phyloP scores from a whole-genome alignment of 2,797 vertebrate genomes.

The Sebastes wilsoni region DNA sequence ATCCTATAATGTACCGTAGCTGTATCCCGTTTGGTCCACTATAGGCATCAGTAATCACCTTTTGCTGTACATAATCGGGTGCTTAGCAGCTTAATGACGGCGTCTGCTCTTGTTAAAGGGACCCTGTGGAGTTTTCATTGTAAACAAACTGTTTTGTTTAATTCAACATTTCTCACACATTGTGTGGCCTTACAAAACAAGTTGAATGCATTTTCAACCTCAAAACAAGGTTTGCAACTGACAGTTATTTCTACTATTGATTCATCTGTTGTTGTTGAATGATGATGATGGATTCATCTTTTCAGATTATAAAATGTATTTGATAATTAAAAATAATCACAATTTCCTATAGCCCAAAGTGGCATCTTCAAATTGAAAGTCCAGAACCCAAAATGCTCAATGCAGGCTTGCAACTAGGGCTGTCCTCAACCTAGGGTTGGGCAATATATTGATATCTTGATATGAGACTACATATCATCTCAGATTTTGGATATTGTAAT shows the following conservation, averaged over 20 bases:
- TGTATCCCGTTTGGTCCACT: not conserved
- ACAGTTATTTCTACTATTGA: not conserved
- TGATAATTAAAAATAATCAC: not conserved
- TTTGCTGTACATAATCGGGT: not conserved
- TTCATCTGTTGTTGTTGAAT: not conserved
- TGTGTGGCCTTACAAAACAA: not conserved
- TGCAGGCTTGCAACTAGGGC: not conserved
- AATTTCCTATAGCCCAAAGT: not conserved
- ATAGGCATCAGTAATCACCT: not conserved
- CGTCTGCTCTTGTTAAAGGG: not conserved
- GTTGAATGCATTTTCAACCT: not conserved
- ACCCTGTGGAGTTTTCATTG: not conserved
- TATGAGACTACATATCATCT: too few relatives aligned
- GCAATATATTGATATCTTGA: too few relatives aligned
- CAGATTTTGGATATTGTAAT: too few relatives aligned
- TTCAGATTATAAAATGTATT: not conserved
- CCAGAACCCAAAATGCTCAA: not conserved
- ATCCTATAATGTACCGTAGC: not conserved
- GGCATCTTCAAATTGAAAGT: not conserved
- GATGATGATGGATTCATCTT: not conserved
- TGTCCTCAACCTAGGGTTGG: too few relatives aligned
- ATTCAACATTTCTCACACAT: not conserved
- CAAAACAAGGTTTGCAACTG: not conserved
- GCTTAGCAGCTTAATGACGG: conserved; percentile 5
- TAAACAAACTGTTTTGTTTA: not conserved